Base-by-base conservation (phyloP, 2,113 vertebrate genomes). In the Forbesichthys papilliferus region DNA sequence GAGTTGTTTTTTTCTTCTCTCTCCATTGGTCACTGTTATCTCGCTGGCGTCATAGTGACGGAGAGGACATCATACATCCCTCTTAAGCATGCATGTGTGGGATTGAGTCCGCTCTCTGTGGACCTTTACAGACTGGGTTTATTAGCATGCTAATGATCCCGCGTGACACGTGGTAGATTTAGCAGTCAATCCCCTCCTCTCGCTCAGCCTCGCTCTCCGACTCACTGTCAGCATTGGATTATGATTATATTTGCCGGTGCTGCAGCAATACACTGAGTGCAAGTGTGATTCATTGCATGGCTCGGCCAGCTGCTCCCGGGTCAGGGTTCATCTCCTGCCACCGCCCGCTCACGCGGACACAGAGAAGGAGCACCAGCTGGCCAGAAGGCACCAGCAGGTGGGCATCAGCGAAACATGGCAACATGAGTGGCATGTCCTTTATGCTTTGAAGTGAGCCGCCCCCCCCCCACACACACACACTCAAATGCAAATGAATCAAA, bases 341-440 rank as follows among this genome's bases (percentile, higher is more conserved):
- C 73, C 52, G 53, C 46, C 14, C 64, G 79, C 79, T 80, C 61
- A 79, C 82, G 74, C 80, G 59, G 11, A 52, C 75, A 73, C 74
- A 70, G 74, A 82, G 83, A 82, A 73, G 76, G 81, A 86, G 80
- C 77, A 84, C 82, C 86, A 90, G 86, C 86, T 90, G 79, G 88
- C 76, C 73, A 69, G 77, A 83, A 80, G 70, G 77, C 72, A 75
- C 80, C 79, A 86, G 84, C 89, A 90, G 90, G 91, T 90, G 89
- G 52, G 73, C 68, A 85, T 64, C 47, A 7, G 42, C 52, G 67
- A 33, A 74, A 63, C 70, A 77, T 49, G 64, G 55, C 54, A 61
- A 76, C 80, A 70, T 10, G 49, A 76, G 66, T 52, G 60, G 52
- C 49, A 68, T 55, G 70, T 47, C 72, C 55, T 73, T 75, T 67